These are phyloP conservation scores for Cebus imitator DNA, from an alignment of 2,113 vertebrate genomes.

Conservation along the genomic window DNA sequence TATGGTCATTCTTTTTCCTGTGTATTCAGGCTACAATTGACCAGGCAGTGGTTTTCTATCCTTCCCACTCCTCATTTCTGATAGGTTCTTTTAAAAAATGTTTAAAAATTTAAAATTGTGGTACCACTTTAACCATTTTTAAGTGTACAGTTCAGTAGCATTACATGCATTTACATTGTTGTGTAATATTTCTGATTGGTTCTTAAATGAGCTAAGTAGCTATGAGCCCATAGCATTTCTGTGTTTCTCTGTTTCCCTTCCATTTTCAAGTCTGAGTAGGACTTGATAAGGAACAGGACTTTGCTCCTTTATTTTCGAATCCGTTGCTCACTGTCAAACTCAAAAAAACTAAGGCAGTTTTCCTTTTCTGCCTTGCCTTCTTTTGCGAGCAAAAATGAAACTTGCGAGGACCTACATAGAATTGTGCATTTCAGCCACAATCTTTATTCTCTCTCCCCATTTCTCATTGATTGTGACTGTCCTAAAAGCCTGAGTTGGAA, in stretches of 20 bases:
- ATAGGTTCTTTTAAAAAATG: neutral
- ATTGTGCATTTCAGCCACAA: neutral
- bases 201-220: slow-evolving; percentile 10
- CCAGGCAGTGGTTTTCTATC: neutral
- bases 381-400: neutral
- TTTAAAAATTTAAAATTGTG: neutral
- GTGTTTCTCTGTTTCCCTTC: neutral
- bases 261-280: neutral
- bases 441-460: neutral
- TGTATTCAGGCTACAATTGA: neutral
- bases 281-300: neutral
- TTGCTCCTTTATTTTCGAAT: neutral
- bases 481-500: neutral
- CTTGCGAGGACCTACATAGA: neutral
- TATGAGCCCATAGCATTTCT: neutral
- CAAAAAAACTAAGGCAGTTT: neutral
- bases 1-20: neutral
- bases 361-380: neutral
- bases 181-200: neutral
- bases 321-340: slow-evolving; percentile 4
- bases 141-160: neutral
- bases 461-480: slow-evolving; percentile 16
- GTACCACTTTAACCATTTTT: neutral
- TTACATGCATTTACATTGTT: neutral
- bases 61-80: neutral